Evolutionary conservation across 2,888 invertebrate genomes (phyloP).

Genomic region (Drosophila robusta): DNA sequence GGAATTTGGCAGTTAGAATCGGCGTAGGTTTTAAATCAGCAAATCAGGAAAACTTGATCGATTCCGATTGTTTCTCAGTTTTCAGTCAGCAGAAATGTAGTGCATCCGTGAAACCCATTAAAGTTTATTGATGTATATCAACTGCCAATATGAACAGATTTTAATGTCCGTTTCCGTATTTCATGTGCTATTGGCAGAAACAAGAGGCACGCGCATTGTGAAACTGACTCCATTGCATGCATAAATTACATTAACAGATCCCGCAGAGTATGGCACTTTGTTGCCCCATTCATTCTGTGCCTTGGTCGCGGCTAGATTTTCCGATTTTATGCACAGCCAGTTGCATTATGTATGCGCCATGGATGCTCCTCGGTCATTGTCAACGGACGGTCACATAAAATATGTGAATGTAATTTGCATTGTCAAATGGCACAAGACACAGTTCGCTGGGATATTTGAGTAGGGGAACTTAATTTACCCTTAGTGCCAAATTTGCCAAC

Average conservation of each 20-base stretch:
- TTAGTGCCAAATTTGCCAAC: slow-evolving; percentile 36
- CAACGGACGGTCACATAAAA: slow-evolving; percentile 34
- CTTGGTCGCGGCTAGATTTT: slow-evolving; percentile 29
- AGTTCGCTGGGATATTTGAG: neutral
- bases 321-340: slow-evolving; percentile 70
- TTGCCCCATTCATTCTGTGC: slow-evolving; percentile 33
- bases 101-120: slow-evolving; percentile 4
- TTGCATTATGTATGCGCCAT: slow-evolving; percentile 66
- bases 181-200: slow-evolving; percentile 38
- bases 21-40: no score
- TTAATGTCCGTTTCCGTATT: slow-evolving; percentile 18
- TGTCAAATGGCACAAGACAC: slow-evolving; percentile 21
- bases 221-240: slow-evolving; percentile 53
- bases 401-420: slow-evolving; percentile 68
- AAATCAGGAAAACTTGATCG: no score
- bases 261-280: slow-evolving; percentile 12
- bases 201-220: slow-evolving; percentile 29
- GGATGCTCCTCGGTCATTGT: slow-evolving; percentile 29
- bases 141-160: slow-evolving; percentile 22
- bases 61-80: neutral
- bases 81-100: neutral
- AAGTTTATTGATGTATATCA: slow-evolving; percentile 21
- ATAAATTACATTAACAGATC: slow-evolving; percentile 57
- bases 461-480: slow-evolving; percentile 44
- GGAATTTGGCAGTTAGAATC: no score